Evolutionary conservation across 2,113 vertebrate genomes (phyloP).

Genomic region (Platysteira castanea): DNA sequence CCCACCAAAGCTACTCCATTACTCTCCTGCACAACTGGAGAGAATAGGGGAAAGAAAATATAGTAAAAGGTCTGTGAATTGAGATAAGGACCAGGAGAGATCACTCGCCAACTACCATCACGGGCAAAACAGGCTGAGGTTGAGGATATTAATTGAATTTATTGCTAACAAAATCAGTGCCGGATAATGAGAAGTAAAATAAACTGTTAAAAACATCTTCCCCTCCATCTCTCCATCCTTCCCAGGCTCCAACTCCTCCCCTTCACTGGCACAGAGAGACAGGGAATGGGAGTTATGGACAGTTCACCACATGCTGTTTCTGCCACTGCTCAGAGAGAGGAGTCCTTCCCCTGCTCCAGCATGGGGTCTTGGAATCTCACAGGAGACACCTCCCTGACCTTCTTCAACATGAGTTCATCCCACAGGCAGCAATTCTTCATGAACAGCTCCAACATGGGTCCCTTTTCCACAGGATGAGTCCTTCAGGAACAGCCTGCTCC

Average conservation of each 20-base stretch:
- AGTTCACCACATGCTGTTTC: background rate
- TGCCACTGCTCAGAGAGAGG: background rate
- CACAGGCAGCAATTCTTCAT: background rate
- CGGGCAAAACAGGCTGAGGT: background rate
- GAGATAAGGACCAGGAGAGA: background rate
- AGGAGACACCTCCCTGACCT: background rate
- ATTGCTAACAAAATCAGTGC: background rate
- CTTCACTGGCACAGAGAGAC: background rate
- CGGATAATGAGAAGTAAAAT: background rate
- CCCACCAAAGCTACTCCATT: background rate
- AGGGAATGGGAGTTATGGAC: background rate
- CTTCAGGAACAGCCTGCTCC: background rate
- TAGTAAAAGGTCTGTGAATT: background rate
- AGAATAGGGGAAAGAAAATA: background rate
- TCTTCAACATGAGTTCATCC: background rate
- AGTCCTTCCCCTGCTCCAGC: background rate
- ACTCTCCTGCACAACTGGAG: background rate
- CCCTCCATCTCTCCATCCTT: background rate
- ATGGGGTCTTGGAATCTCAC: background rate
- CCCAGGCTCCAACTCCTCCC: background rate
- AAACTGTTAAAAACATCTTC: background rate
- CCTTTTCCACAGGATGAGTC: background rate
- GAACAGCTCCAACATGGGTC: background rate
- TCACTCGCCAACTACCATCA: background rate
- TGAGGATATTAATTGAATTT: background rate